A percentile compares a stretch with the other conserved stretches of the same genome.
phyloP scores from a whole-genome alignment of 2,888 invertebrate species.

The Acanthosepion esculentum region DNA sequence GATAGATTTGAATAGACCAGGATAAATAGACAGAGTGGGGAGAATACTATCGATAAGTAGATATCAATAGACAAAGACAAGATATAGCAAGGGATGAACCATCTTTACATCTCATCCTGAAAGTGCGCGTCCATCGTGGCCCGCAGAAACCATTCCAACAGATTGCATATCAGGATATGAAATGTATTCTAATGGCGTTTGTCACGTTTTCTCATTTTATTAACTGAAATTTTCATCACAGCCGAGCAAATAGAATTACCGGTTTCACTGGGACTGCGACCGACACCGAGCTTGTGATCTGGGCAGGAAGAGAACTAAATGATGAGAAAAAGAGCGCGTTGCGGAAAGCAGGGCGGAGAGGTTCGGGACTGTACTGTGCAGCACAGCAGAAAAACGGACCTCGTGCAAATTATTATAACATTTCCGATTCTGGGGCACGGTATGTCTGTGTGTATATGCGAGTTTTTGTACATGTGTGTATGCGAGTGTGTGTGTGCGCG shows the following conservation, averaged over 20 bases:
- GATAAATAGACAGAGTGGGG: not conserved
- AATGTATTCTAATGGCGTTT: not conserved
- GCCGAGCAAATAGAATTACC: conserved; percentile 38
- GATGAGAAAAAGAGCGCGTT: not conserved
- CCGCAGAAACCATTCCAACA: conserved; percentile 19
- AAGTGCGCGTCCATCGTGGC: not conserved
- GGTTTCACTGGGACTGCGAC: not conserved
- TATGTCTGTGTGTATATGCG: too few species aligned
- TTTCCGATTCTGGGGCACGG: not conserved
- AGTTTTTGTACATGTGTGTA: too few species aligned
- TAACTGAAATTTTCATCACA: conserved; percentile 8
- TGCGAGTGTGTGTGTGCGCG: too few species aligned
- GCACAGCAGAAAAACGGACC: not conserved
- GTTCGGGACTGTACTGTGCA: not conserved
- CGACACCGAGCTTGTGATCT: not conserved
- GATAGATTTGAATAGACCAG: not conserved
- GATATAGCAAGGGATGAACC: too few species aligned
- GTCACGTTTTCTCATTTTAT: conserved; percentile 40
- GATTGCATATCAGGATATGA: not conserved
- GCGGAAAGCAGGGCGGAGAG: not conserved
- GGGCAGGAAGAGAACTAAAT: not conserved
- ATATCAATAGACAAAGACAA: too few species aligned
- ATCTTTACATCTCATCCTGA: not conserved
- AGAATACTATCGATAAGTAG: too few species aligned
- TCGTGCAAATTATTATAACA: not conserved